phyloP scores from a whole-genome alignment of 1,140 invertebrate genomes.

The Halotydeus destructor region DNA sequence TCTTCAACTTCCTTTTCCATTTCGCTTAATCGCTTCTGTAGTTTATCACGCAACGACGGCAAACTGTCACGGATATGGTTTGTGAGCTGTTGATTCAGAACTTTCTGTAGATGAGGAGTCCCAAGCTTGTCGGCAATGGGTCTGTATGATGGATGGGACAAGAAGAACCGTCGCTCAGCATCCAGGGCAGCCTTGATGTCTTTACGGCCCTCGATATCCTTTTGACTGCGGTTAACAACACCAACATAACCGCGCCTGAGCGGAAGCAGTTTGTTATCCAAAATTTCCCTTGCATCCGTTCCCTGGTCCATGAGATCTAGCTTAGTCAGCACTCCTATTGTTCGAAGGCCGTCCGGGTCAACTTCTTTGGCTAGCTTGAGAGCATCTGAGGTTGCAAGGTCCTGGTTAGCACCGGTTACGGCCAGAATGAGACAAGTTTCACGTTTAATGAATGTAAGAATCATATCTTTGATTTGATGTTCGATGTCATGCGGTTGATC shows the following conservation, averaged over 20 bases:
- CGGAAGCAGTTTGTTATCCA: constrained; percentile 15
- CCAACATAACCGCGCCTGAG: constrained; percentile 26
- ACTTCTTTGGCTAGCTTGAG: constrained; percentile 83
- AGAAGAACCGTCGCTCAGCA: constrained; percentile 31
- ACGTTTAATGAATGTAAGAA: constrained; percentile 76
- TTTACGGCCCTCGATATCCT: constrained; percentile 33
- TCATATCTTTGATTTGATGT: constrained; percentile 76
- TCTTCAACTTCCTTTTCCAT: constrained; percentile 87
- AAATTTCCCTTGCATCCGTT: constrained; percentile 19
- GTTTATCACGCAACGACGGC: constrained; percentile 74
- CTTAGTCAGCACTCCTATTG: constrained; percentile 20
- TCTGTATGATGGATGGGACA: constrained; percentile 18
- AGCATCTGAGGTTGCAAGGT: constrained; percentile 88
- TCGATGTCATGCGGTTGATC: constrained; percentile 87
- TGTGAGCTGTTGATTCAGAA: constrained; percentile 93
- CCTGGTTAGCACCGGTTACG: constrained; percentile 44
- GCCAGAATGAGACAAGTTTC: constrained; percentile 85
- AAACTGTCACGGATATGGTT: constrained; percentile 97
- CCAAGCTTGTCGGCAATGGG: constrained; percentile 91
- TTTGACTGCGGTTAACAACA: constrained; percentile 33
- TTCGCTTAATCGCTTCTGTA: constrained; percentile 79
- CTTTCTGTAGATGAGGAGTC: constrained; percentile 85
- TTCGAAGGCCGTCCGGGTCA: constrained; percentile 50
- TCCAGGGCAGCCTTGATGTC: constrained; percentile 30
- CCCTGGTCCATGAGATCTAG: constrained; percentile 20